Evolutionary conservation across 2,797 vertebrate species (phyloP).

Genomic region (Artibeus jamaicensis): DNA sequence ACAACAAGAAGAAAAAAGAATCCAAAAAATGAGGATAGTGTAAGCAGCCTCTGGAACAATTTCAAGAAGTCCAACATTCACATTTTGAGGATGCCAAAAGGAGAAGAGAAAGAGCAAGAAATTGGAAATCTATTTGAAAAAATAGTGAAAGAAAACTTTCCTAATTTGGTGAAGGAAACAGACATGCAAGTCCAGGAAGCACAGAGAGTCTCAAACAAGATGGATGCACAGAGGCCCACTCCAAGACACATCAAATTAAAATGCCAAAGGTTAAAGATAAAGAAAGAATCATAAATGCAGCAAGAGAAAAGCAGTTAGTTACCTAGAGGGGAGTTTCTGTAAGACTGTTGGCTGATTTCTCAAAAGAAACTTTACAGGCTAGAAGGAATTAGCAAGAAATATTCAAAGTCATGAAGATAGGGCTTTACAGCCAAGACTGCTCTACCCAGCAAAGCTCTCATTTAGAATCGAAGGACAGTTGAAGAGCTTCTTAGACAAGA

Average conservation of each 20-base stretch:
- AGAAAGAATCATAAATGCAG: background rate
- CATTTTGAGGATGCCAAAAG: background rate
- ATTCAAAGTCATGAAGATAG: background rate
- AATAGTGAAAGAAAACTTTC: background rate
- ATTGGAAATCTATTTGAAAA: background rate
- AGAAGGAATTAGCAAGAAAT: background rate
- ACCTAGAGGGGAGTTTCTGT: background rate
- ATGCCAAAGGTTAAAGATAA: background rate
- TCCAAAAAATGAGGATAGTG: background rate
- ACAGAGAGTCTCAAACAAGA: background rate
- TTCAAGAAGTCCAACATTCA: background rate
- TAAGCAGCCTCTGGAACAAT: background rate
- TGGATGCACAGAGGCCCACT: background rate
- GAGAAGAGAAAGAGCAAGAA: background rate
- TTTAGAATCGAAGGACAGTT: background rate
- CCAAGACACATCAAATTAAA: background rate
- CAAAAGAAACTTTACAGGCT: background rate
- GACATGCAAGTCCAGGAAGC: background rate
- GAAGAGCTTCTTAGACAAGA: background rate
- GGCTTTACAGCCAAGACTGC: background rate
- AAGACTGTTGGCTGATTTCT: background rate
- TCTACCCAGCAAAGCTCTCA: background rate
- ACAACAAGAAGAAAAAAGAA: slow-evolving; percentile 43
- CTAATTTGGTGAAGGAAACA: background rate
- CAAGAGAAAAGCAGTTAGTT: background rate